These are phyloP conservation scores for Bombyx mandarina DNA, from an alignment of 1,140 invertebrate species.

Conservation along the genomic window DNA sequence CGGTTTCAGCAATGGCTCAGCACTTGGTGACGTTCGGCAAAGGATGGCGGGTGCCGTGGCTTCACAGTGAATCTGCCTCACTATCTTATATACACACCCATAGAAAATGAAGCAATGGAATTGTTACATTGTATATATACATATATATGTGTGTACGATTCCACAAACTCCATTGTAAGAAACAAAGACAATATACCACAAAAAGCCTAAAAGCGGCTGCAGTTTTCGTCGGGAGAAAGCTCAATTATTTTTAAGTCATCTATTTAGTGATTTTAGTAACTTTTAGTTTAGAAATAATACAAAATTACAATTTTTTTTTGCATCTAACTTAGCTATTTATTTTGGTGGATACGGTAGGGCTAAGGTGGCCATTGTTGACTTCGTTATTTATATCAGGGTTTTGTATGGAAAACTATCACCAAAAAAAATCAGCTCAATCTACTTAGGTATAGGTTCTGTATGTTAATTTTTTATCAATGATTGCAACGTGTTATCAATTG, in stretches of 20 bases:
- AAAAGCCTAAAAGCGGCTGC: constrained; percentile 1
- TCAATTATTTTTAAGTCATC: constrained; percentile 23
- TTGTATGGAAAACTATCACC: too few species aligned
- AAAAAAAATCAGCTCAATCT: too few species aligned
- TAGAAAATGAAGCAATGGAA: background rate
- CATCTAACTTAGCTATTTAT: constrained; percentile 8
- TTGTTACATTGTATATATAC: constrained; percentile 3
- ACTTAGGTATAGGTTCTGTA: too few species aligned
- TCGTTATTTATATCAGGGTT: too few species aligned
- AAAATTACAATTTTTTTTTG: constrained; percentile 1
- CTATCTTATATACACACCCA: background rate
- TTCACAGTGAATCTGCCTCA: constrained; percentile 34
- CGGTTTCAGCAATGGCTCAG: constrained; percentile 49
- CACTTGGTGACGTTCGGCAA: constrained; percentile 48
- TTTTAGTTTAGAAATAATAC: constrained; percentile 20
- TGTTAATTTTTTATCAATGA: too few species aligned
- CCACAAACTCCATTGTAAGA: constrained; percentile 1
- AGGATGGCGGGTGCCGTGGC: constrained; percentile 57
- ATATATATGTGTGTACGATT: background rate
- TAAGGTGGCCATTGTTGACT: constrained; percentile 4
- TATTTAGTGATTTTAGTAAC: constrained; percentile 13
- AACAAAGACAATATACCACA: constrained; percentile 5
- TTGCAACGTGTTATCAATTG: too few species aligned
- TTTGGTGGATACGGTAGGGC: constrained; percentile 11
- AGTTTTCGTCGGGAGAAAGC: constrained; percentile 16